Conservation (phyloP, 2,113 vertebrate species). For the Cololabis saira region DNA sequence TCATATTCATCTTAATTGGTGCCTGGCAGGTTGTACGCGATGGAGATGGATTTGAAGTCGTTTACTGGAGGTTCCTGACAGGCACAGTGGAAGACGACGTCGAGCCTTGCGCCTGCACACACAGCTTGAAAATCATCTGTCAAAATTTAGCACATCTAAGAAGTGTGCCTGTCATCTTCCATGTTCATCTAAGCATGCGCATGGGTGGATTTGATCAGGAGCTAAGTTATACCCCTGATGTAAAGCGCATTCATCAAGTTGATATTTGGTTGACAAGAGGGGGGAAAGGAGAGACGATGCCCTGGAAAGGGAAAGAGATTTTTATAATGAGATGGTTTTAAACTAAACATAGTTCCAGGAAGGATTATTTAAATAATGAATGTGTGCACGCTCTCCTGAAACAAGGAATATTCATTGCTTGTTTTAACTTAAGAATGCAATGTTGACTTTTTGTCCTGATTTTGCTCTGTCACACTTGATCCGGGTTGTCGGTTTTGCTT, state of each 20-base stretch:
- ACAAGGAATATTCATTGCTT: conserved; percentile 28
- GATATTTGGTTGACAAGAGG: conserved; percentile 58
- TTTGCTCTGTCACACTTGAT: conserved; percentile 14
- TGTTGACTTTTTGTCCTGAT: conserved; percentile 14
- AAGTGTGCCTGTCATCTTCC: conserved; percentile 85
- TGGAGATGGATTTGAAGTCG: conserved; percentile 83
- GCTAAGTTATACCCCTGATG: conserved; percentile 69
- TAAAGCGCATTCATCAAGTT: conserved; percentile 70
- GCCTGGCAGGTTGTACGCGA: conserved; percentile 71
- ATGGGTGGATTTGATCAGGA: conserved; percentile 84
- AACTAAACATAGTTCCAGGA: conserved; percentile 31
- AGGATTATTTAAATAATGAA: conserved; percentile 29
- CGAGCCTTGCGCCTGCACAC: conserved; percentile 63
- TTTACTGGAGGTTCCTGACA: conserved; percentile 81
- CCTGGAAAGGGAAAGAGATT: conserved; percentile 26
- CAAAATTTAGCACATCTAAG: conserved; percentile 85
- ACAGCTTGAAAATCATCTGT: conserved; percentile 84
- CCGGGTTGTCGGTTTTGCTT: conserved; percentile 52
- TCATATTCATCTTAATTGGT: conserved; percentile 82
- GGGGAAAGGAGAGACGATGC: conserved; percentile 1
- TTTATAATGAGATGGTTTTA: conserved; percentile 46
- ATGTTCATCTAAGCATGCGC: conserved; percentile 81
- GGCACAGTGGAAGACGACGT: conserved; percentile 75
- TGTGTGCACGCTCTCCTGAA: conserved; percentile 23
- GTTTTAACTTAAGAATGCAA: conserved; percentile 7